A percentile compares a stretch with the other conserved stretches of the same genome.
Evolutionary conservation across 2,113 vertebrate genomes (phyloP).

Genomic region (Rostratula benghalensis): DNA sequence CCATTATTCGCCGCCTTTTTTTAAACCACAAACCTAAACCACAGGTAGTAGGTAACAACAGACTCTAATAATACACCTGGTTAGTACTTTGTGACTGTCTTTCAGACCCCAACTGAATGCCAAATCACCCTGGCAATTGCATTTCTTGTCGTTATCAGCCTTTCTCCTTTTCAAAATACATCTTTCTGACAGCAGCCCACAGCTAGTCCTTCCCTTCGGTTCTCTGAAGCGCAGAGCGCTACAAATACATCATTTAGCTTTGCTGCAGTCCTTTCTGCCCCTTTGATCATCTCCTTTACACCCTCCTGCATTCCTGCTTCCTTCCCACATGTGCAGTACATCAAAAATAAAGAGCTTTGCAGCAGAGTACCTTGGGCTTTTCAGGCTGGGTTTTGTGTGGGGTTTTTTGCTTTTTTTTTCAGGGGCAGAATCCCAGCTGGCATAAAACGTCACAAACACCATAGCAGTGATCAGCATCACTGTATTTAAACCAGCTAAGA

Average conservation of each 20-base stretch:
- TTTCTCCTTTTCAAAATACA: constrained; percentile 23
- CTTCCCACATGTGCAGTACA: neutral
- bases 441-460: neutral
- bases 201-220: constrained; percentile 8
- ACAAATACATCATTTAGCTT: constrained; percentile 43
- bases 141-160: constrained; percentile 6
- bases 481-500: neutral
- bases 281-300: constrained; percentile 44
- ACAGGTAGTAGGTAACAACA: neutral
- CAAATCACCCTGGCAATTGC: constrained; percentile 2
- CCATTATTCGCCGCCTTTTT: neutral
- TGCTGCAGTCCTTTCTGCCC: constrained; percentile 34
- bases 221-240: constrained; percentile 36
- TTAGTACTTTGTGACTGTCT: neutral
- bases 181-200: constrained; percentile 17
- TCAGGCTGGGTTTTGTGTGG: neutral
- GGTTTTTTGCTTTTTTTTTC: neutral
- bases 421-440: neutral
- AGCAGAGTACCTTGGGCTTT: neutral
- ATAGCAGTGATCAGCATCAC: neutral
- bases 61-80: neutral
- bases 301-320: constrained; percentile 11
- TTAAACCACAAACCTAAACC: neutral
- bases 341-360: neutral
- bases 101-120: neutral